phyloP scores from a whole-genome alignment of 2,888 invertebrate species.

The Leptinotarsa rubiginosa region DNA sequence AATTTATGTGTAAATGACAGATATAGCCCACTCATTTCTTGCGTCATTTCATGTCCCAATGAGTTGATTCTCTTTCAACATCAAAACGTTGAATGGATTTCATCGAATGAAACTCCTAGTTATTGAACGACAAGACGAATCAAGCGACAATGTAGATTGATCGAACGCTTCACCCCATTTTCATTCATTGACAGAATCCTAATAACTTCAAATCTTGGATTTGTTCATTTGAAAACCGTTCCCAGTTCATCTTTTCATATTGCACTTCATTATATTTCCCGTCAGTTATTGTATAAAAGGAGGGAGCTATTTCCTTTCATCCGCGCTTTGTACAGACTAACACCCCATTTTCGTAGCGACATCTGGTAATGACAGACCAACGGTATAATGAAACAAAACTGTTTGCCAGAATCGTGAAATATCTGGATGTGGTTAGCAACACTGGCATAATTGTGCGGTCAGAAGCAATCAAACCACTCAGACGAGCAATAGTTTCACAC shows the following conservation, averaged over 20 bases:
- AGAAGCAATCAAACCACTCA: slow-evolving; percentile 61
- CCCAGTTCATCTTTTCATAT: slow-evolving; percentile 24
- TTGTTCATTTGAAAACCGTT: slow-evolving; percentile 7
- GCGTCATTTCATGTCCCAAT: background rate
- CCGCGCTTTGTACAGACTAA: slow-evolving; percentile 33
- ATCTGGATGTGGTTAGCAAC: slow-evolving; percentile 58
- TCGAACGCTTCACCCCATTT: background rate
- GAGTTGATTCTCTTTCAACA: background rate
- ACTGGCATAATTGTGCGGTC: slow-evolving; percentile 63
- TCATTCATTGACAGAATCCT: background rate
- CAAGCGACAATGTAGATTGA: background rate
- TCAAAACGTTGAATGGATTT: background rate
- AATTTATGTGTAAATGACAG: background rate
- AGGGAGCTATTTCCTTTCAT: slow-evolving; percentile 38
- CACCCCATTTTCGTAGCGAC: slow-evolving; percentile 47
- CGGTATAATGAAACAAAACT: slow-evolving; percentile 59
- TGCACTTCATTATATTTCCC: slow-evolving; percentile 19
- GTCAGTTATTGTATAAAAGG: slow-evolving; percentile 37
- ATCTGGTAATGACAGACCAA: slow-evolving; percentile 63
- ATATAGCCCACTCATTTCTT: background rate
- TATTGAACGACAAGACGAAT: background rate
- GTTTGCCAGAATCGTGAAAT: slow-evolving; percentile 59
- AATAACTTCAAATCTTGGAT: background rate
- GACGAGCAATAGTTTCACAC: slow-evolving; percentile 57
- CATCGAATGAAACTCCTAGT: background rate